Conservation (phyloP, 2,113 vertebrate genomes). For the Rhodinocichla rosea region DNA sequence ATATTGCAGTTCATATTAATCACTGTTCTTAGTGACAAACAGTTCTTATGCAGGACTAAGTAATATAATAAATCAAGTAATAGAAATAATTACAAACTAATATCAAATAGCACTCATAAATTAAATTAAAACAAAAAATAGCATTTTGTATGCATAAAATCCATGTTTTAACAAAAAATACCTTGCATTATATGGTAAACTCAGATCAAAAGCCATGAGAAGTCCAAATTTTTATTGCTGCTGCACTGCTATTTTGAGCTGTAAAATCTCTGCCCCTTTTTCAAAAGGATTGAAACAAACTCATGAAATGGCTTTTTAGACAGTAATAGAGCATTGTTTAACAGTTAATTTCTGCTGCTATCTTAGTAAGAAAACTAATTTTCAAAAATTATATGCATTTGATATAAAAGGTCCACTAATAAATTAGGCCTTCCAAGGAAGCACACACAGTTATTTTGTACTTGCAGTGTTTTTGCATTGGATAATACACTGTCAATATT, state of each 20-base stretch:
- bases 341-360: background rate
- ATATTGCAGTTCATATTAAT: background rate
- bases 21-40: background rate
- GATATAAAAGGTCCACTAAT: background rate
- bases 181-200: background rate
- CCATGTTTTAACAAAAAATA: background rate
- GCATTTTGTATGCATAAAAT: background rate
- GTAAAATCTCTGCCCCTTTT: background rate
- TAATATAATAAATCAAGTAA: background rate
- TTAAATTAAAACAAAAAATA: background rate
- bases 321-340: background rate
- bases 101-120: background rate
- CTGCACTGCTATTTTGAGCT: background rate
- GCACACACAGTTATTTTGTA: background rate
- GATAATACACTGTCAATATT: background rate
- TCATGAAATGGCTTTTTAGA: background rate
- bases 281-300: background rate
- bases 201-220: background rate
- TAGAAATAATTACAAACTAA: background rate
- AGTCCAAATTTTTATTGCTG: background rate
- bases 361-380: background rate
- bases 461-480: background rate
- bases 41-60: background rate
- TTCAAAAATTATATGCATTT: background rate
- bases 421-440: background rate